phyloP scores from a whole-genome alignment of 2,113 vertebrate genomes.

The Urocolius indicus region DNA sequence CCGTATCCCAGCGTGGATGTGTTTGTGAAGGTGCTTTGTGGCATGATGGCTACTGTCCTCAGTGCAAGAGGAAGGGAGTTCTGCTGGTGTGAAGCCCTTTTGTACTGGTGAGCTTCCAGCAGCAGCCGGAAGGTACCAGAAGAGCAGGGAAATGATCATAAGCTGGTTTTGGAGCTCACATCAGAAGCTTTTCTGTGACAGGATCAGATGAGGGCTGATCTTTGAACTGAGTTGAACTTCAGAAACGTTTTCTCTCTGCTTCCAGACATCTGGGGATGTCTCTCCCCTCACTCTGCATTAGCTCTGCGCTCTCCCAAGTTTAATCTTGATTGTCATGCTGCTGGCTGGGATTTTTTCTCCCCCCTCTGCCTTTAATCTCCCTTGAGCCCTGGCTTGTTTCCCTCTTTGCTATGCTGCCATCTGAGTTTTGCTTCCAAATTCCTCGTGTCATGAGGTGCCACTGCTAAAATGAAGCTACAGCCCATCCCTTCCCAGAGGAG shows the following conservation, averaged over 20 bases:
- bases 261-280: background rate
- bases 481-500: background rate
- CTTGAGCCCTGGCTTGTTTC: background rate
- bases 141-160: background rate
- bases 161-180: background rate
- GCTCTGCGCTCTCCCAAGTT: background rate
- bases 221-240: background rate
- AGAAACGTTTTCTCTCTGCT: background rate
- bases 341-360: background rate
- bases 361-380: background rate
- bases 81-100: background rate
- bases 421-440: background rate
- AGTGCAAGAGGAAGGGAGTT: background rate
- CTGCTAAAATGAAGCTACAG: background rate
- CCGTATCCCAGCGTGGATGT: background rate
- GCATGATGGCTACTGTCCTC: background rate
- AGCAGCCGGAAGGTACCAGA: background rate
- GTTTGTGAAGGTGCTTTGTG: background rate
- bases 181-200: background rate
- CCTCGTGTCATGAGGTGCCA: fast-evolving
- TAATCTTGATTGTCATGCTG: background rate
- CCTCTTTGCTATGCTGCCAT: fast-evolving
- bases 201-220: background rate
- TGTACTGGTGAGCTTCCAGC: background rate
- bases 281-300: background rate